These are phyloP conservation scores for Zoanthus gigantus DNA, from an alignment of 92 coral and sea anemone species.

Conservation along the genomic window DNA sequence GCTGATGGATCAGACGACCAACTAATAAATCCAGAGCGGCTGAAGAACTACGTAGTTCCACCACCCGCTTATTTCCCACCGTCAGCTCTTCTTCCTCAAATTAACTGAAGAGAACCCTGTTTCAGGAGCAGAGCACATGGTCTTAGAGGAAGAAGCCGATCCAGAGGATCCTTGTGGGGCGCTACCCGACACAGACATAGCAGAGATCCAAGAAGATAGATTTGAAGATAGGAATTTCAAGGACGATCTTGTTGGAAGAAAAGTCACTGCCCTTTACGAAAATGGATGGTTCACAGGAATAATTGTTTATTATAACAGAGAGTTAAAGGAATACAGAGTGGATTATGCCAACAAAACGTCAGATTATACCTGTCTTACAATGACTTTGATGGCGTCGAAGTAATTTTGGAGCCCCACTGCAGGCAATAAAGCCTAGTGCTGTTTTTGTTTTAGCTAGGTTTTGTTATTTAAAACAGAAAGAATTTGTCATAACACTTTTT, in stretches of 20 bases:
- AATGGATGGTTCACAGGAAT: constrained; percentile 7
- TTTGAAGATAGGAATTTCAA: background rate
- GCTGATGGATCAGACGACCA: constrained; percentile 43
- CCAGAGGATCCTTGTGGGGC: background rate
- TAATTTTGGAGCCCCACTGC: too few species aligned
- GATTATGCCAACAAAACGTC: background rate
- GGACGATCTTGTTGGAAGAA: background rate
- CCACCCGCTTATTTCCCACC: constrained; percentile 42
- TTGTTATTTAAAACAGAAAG: too few species aligned
- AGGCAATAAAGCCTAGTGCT: too few species aligned
- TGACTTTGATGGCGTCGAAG: background rate
- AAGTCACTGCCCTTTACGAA: background rate
- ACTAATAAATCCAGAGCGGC: constrained; percentile 43
- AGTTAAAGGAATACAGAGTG: background rate
- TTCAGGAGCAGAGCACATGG: constrained; percentile 45
- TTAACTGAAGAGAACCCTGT: constrained; percentile 51
- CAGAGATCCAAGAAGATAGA: constrained; percentile 5
- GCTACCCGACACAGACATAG: background rate
- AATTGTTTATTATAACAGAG: background rate
- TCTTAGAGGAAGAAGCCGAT: constrained; percentile 9
- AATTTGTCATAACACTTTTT: too few species aligned
- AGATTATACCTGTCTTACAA: constrained; percentile 6
- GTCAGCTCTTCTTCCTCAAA: constrained; percentile 51
- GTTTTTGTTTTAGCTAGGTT: too few species aligned
- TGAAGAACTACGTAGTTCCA: constrained; percentile 43